Base-by-base conservation (phyloP, 2,888 invertebrate species). In the Plebejus anna region DNA sequence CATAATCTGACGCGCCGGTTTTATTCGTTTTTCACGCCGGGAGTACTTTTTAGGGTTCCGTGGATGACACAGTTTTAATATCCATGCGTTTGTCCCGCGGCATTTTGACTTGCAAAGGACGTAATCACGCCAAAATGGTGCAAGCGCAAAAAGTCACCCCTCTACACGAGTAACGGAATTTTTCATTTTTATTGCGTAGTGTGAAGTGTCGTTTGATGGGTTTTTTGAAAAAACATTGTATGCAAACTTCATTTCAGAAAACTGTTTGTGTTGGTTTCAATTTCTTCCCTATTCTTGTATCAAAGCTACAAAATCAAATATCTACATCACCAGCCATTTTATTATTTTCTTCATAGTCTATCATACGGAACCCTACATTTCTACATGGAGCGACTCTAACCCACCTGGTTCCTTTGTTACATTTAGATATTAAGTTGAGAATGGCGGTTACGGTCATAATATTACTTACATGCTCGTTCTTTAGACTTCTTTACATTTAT, bases 1-100 rank as follows among this genome's bases (percentile, higher is more conserved):
- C 89, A 92, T 93, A 94, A 94, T 94, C 94, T 91, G 93, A 93
- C 93, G 87, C 87, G 84, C 84, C 79, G 82, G 81, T 88, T 88
- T 88, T 88, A 85, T 90, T 88, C 88, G 86, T 90, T 90, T 90
- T 90, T 86, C 84, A 86, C 85, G 89, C 88, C 84, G 84, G 83
- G 82, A 85, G 84, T 87, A 85, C 87, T 87, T 87, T 83, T 83
- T 85, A 5, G 66, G 32, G 66, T 66, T 66, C 36, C 11, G 66
- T 13, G 11, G 61, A 28, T 66, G 61, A 28, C 66, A 66, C 66
- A 36, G 66, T 66, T 66, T 66, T 32, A 66, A 66, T 36, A 66
- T 66, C 11, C 13, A 36, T 66, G 28, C 7, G 11, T 66, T 32
- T 36, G 32, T 13, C 66, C 66, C 5, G 66, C 66, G 66, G 66